phyloP scores from a whole-genome alignment of 2,797 vertebrate genomes.

The Oceanodroma leucorhoa region DNA sequence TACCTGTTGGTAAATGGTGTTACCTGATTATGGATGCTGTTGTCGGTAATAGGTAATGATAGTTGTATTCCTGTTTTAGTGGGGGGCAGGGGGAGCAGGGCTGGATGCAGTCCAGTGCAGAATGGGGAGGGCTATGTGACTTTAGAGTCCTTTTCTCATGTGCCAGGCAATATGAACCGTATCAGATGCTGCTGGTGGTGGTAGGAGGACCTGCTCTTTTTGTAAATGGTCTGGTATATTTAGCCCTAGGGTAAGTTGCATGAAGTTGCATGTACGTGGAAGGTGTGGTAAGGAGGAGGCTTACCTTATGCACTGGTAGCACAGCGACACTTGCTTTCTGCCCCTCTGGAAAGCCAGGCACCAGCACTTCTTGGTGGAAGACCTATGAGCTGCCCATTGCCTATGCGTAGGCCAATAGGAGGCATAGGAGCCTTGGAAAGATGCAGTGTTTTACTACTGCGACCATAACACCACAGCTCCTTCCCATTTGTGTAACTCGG shows the following conservation, averaged over 20 bases:
- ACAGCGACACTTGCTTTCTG: not conserved
- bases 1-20: not conserved
- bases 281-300: not conserved
- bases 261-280: not conserved
- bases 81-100: not conserved
- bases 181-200: not conserved
- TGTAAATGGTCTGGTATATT: not conserved
- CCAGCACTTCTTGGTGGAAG: not conserved
- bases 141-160: not conserved
- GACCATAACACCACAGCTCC: not conserved
- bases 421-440: not conserved
- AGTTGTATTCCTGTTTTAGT: not conserved
- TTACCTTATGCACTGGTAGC: not conserved
- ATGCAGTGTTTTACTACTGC: not conserved
- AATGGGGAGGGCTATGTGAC: not conserved
- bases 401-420: not conserved
- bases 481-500: not conserved
- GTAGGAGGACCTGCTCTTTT: not conserved
- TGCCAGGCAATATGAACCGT: not conserved
- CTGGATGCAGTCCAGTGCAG: not conserved
- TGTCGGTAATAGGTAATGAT: not conserved
- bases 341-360: not conserved
- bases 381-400: not conserved
- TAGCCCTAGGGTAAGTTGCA: not conserved
- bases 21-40: not conserved